A percentile compares a stretch with the other conserved stretches of the same genome.
Evolutionary conservation across 2,888 invertebrate genomes (phyloP).

Genomic region (Scaptomyza cyrtandrae): DNA sequence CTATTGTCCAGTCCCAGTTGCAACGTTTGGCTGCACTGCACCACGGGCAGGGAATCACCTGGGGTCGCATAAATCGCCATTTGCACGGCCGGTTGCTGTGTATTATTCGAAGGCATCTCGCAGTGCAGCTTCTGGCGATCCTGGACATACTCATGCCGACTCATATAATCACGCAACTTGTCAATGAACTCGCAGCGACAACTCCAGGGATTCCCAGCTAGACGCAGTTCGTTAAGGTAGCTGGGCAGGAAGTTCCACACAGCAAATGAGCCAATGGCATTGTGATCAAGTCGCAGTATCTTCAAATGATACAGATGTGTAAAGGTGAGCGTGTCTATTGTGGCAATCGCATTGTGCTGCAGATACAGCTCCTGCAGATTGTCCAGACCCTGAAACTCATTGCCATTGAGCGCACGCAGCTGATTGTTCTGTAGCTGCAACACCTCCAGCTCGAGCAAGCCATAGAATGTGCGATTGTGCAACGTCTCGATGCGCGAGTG

Average conservation of each 20-base stretch:
- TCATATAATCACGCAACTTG: constrained; percentile 92
- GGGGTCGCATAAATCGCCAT: constrained; percentile 74
- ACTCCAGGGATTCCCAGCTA: constrained; percentile 93
- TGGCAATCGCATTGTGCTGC: constrained; percentile 92
- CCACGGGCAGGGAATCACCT: constrained; percentile 67
- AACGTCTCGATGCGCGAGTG: constrained; percentile 93
- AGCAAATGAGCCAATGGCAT: constrained; percentile 91
- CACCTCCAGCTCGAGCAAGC: constrained; percentile 91
- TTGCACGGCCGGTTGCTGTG: constrained; percentile 63
- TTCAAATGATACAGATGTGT: constrained; percentile 92
- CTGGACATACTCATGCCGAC: constrained; percentile 89
- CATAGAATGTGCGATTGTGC: constrained; percentile 96
- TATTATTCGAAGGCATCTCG: constrained; percentile 85
- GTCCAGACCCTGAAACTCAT: constrained; percentile 92
- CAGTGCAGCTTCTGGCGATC: constrained; percentile 92
- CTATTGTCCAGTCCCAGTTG: constrained; percentile 65
- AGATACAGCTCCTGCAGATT: constrained; percentile 94
- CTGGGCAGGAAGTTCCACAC: constrained; percentile 90
- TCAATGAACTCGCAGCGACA: constrained; percentile 94
- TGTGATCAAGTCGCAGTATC: constrained; percentile 93
- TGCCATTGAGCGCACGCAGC: constrained; percentile 91
- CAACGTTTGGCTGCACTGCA: constrained; percentile 76
- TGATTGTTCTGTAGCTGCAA: constrained; percentile 95
- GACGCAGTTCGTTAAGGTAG: constrained; percentile 88
- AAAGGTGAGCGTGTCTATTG: constrained; percentile 94